Percentiles rank a stretch among this genome's conserved stretches.
Conservation (phyloP, 2,797 vertebrate species). For the Amniataba percoides region DNA sequence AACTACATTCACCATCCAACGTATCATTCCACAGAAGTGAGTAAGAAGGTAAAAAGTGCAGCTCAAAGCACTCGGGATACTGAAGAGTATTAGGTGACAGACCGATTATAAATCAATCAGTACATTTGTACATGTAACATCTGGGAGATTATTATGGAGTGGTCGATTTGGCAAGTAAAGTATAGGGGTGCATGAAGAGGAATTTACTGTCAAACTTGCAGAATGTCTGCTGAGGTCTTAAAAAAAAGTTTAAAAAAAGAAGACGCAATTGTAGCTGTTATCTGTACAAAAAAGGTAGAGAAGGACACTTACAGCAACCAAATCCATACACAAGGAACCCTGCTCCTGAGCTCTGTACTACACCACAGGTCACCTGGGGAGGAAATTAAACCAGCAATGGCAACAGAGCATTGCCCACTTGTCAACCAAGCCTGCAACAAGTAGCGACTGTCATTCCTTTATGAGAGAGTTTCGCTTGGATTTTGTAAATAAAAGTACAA, state of each 20-base stretch:
- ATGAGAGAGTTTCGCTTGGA: background rate
- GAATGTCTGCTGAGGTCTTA: background rate
- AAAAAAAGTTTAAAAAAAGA: too few relatives aligned
- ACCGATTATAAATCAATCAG: background rate
- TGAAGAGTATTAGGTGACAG: background rate
- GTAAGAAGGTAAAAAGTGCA: background rate
- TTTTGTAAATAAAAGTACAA: background rate
- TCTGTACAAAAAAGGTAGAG: too few relatives aligned
- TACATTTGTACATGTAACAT: background rate
- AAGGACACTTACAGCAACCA: too few relatives aligned
- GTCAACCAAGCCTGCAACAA: background rate
- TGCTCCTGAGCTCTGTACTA: background rate
- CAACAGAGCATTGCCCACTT: background rate
- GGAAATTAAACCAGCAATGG: background rate
- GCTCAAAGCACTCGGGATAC: background rate
- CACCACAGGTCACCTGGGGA: background rate
- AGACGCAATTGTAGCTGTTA: too few relatives aligned
- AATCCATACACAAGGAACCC: background rate
- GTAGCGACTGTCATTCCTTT: background rate
- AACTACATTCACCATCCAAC: background rate
- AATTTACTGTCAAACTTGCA: background rate
- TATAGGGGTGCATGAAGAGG: background rate
- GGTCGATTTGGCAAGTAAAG: background rate
- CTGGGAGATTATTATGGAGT: background rate
- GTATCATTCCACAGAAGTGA: background rate